A percentile compares a stretch with the other conserved stretches of the same genome.
phyloP scores from a whole-genome alignment of 2,113 vertebrate genomes.

The Petromus typicus region DNA sequence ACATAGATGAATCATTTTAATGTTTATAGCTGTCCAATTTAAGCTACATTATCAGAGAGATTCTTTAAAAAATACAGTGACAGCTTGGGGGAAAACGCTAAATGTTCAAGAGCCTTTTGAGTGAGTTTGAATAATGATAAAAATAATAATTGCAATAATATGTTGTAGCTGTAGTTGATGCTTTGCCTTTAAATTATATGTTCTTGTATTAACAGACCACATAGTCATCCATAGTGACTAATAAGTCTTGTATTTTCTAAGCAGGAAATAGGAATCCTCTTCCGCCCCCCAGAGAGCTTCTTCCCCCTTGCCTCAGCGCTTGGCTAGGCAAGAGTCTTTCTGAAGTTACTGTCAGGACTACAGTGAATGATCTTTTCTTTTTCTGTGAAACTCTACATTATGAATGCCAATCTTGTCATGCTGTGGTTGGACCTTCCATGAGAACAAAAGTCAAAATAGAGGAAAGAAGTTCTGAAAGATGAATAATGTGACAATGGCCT shows the following conservation, averaged over 20 bases:
- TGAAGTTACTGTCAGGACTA: background rate
- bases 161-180: background rate
- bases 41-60: background rate
- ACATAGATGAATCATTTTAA: conserved; percentile 19
- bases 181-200: background rate
- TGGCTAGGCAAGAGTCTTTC: background rate
- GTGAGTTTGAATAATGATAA: background rate
- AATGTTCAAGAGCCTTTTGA: background rate
- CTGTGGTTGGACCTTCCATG: background rate
- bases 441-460: background rate
- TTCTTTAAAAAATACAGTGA: background rate
- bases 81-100: background rate
- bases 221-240: background rate
- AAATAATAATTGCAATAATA: conserved; percentile 3
- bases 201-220: background rate
- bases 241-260: background rate
- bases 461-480: background rate
- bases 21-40: background rate
- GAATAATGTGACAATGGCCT: background rate
- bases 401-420: background rate
- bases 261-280: background rate
- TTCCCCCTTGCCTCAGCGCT: background rate
- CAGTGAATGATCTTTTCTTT: conserved; percentile 44
- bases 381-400: background rate
- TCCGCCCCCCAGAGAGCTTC: background rate